Conservation (phyloP, 2,113 vertebrate genomes). For the Dipodomys stephensi region DNA sequence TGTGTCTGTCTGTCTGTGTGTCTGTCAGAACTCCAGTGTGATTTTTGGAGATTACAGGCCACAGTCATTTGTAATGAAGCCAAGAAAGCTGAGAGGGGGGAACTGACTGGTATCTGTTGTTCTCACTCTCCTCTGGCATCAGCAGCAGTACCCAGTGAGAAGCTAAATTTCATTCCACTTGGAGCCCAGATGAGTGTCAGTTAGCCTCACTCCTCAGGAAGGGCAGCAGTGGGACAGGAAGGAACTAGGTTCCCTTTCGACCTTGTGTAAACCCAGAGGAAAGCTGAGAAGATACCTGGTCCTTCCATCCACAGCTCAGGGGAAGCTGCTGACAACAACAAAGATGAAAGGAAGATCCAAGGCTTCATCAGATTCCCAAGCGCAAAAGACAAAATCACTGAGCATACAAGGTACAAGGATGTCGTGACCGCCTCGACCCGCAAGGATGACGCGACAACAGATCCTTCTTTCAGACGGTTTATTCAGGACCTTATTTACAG, state of each 20-base stretch:
- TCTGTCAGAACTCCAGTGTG: no score
- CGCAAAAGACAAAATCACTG: background rate
- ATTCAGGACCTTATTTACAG: no score
- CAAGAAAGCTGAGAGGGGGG: no score
- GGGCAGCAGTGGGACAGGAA: rapidly evolving
- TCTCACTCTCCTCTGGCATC: background rate
- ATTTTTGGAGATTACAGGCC: background rate
- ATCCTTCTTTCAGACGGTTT: no score
- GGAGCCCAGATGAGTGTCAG: no score
- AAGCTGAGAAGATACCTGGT: no score
- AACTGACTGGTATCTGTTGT: background rate
- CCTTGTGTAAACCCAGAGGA: background rate
- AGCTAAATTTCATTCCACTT: background rate
- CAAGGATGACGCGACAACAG: no score
- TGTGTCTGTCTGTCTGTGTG: background rate
- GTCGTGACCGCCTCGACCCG: no score
- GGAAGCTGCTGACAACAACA: background rate
- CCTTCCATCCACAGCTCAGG: background rate
- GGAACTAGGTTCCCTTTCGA: background rate
- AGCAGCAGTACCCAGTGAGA: background rate
- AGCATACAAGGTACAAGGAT: background rate
- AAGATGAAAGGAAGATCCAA: background rate
- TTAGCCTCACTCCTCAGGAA: background rate
- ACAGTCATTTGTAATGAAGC: background rate
- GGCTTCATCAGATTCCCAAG: no score